phyloP scores from a whole-genome alignment of 2,113 vertebrate species.

The Colinus virginianus region DNA sequence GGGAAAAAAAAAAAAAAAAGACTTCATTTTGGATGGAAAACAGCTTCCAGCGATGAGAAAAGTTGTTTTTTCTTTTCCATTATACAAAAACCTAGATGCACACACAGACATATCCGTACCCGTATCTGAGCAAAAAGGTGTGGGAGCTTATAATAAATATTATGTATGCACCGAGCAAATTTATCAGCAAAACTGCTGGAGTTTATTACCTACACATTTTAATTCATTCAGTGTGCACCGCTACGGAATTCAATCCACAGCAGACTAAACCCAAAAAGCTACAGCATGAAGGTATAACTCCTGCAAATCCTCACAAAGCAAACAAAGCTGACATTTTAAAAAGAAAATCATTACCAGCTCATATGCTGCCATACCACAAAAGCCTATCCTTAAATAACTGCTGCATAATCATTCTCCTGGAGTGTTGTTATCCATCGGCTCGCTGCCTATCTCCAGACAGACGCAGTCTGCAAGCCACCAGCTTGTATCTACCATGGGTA shows the following conservation, averaged over 20 bases:
- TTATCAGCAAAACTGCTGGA: conserved; percentile 22
- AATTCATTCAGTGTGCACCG: neutral
- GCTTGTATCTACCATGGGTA: conserved; percentile 74
- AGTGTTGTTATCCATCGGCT: conserved; percentile 60
- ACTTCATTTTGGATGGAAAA: neutral
- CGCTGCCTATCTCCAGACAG: conserved; percentile 72
- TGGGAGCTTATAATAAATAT: neutral
- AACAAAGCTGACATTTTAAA: conserved; percentile 55
- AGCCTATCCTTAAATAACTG: conserved; percentile 71
- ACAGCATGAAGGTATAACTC: conserved; percentile 18
- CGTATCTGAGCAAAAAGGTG: neutral
- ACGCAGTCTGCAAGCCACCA: conserved; percentile 79
- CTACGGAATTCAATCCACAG: conserved; percentile 41
- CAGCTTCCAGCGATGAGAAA: neutral
- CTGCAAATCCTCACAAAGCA: conserved; percentile 15
- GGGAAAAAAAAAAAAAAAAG: neutral
- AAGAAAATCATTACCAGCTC: conserved; percentile 75
- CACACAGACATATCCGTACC: neutral
- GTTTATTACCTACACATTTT: conserved; percentile 40
- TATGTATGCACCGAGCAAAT: neutral
- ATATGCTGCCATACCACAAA: conserved; percentile 58
- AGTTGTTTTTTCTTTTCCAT: neutral
- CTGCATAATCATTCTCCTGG: conserved; percentile 70
- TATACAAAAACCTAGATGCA: neutral
- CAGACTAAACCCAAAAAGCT: conserved; percentile 36